Percentiles rank a stretch among this genome's conserved stretches.
These are phyloP conservation scores for Electrona antarctica DNA, from an alignment of 2,113 vertebrate species.

Conservation along the genomic window DNA sequence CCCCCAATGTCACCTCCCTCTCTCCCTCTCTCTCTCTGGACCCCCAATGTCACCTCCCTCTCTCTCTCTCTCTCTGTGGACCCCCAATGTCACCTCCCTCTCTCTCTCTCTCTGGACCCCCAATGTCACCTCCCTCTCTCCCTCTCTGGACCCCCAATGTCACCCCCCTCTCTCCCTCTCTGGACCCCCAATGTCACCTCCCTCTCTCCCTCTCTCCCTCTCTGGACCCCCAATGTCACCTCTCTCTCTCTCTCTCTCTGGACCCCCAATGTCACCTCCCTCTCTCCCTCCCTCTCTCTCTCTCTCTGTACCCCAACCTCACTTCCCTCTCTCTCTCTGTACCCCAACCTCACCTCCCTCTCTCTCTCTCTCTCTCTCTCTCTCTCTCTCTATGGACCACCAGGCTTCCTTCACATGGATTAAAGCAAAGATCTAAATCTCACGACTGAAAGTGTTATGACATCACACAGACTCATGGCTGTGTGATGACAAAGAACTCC, in stretches of 20 bases:
- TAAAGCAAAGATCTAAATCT: too few species aligned
- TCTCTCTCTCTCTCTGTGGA: background rate
- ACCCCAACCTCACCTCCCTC: background rate
- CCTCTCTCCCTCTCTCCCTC: background rate
- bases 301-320: conserved; percentile 59
- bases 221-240: too few species aligned
- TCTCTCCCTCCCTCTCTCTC: conserved; percentile 35
- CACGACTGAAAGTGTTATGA: too few species aligned
- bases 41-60: background rate
- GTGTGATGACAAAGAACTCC: too few species aligned
- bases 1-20: too few species aligned
- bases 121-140: background rate
- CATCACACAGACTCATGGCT: too few species aligned
- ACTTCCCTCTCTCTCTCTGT: conserved; percentile 6
- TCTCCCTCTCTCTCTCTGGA: background rate
- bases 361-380: conserved; percentile 22
- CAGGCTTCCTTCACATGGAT: too few species aligned
- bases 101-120: too few species aligned
- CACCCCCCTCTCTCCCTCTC: background rate
- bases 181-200: too few species aligned
- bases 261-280: too few species aligned
- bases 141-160: too few species aligned
- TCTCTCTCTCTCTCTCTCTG: too few species aligned
- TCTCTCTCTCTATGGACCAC: background rate
- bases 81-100: background rate